Evolutionary conservation across 1,140 invertebrate species (phyloP).

Genomic region (Dryas iulia): DNA sequence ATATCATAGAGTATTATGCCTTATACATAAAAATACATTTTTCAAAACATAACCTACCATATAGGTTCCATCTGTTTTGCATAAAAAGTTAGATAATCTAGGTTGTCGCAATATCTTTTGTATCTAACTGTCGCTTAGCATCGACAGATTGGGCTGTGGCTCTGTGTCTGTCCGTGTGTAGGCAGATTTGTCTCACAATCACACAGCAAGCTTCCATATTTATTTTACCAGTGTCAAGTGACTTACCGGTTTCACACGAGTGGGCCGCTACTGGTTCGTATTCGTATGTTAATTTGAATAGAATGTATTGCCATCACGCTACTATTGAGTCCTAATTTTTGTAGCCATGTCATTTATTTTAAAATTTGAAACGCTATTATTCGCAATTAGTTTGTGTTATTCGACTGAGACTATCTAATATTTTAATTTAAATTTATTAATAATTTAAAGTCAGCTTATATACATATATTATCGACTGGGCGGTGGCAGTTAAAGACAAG

Average conservation of each 20-base stretch:
- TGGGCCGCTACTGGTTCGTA: conserved; percentile 66
- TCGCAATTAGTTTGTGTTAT: neutral
- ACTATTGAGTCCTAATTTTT: conserved; percentile 28
- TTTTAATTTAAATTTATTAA: neutral
- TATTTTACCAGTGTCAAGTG: conserved; percentile 69
- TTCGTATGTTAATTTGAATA: conserved; percentile 69
- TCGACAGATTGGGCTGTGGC: conserved; percentile 15
- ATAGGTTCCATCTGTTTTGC: neutral
- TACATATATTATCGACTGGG: conserved; percentile 1
- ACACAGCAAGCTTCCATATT: conserved; percentile 74
- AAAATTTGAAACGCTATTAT: neutral
- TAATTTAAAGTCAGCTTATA: neutral
- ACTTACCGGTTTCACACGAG: conserved; percentile 72
- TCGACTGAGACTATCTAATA: neutral
- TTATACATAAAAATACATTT: too few relatives aligned
- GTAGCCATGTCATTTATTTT: conserved; percentile 2
- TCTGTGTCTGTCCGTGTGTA: conserved; percentile 47
- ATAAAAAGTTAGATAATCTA: neutral
- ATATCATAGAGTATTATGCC: too few relatives aligned
- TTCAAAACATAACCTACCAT: neutral
- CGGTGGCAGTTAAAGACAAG: conserved; percentile 18
- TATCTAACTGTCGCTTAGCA: conserved; percentile 8
- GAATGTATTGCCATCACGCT: conserved; percentile 47
- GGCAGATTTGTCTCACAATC: conserved; percentile 72
- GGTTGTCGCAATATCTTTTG: conserved; percentile 5